Base-by-base conservation (phyloP, 2,113 vertebrate genomes). In the Coregonus clupeaformis region DNA sequence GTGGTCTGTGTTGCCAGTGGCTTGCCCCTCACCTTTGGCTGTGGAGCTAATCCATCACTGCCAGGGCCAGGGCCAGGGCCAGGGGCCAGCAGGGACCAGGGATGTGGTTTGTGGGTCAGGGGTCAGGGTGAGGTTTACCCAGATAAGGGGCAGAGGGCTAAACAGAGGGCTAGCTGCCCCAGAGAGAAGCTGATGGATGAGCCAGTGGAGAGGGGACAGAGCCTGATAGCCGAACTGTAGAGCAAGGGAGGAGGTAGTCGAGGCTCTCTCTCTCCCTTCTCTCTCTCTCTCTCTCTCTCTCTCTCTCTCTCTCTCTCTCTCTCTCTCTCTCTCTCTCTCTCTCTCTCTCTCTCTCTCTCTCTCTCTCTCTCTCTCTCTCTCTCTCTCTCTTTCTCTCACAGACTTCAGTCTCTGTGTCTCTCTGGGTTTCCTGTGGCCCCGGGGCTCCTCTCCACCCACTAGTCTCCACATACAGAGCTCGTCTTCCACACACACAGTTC, bases 381-480 rank as follows among this genome's bases (percentile, higher is more conserved):
- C 45, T 47, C 45, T 47, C 45, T 47, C 13, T 30, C 29, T 67
- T 72, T 70, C 77, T 77, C 80, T 86, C 87, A 89, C 88, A 91
- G 87, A 72, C 88, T 88, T 91, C 86, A 91, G 88, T 82, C 89
- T 89, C 82, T 85, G 87, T 89, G 90, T 92, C 89, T 92, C 90
- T 90, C 82, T 92, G 87, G 91, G 91, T 90, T 92, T 91, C 90
- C 91, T 92, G 91, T 90, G 87, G 90, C 91, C 91, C 88, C 88
- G 60, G 87, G 90, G 85, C 84, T 86, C 75, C 79, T 85, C 77
- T 79, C 76, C 77, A 82, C 86, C 73, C 80, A 84, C 84, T 65
- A 49, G 84, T 83, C 86, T 89, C 83, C 62, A 69, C 81, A 79
- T 84, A 85, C 80, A 16, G 42, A 22, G 79, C 72, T 75, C 71